Conservation (phyloP, 2,113 vertebrate genomes). For the Ahaetulla prasina region DNA sequence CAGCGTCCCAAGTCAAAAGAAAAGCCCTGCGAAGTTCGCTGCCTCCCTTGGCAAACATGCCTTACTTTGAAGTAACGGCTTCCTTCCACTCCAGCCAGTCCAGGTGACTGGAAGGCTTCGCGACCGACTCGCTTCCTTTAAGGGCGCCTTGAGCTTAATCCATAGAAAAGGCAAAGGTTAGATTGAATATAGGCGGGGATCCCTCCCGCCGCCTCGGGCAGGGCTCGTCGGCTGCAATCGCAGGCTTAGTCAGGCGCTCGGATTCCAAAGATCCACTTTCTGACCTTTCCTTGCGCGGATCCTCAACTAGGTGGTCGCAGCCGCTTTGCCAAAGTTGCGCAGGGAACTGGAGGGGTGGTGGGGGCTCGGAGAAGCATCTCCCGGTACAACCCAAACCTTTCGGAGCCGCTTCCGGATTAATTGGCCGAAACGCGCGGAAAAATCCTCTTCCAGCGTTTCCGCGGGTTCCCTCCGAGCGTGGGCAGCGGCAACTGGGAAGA, state of each 20-base stretch:
- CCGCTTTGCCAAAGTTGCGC: neutral
- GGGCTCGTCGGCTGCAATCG: neutral
- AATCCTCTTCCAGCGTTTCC: accelerated
- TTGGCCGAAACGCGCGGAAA: neutral
- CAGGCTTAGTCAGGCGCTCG: neutral
- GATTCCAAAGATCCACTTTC: neutral
- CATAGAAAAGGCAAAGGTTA: neutral
- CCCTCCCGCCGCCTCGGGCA: too few relatives aligned
- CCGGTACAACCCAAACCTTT: neutral
- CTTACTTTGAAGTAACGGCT: neutral
- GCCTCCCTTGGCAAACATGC: neutral
- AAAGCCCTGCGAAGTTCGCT: neutral
- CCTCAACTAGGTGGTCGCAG: neutral
- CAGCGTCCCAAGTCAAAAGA: neutral
- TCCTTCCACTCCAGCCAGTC: neutral
- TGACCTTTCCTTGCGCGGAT: neutral
- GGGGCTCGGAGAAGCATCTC: neutral
- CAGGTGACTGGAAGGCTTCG: neutral
- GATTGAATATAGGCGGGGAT: neutral
- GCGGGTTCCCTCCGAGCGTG: neutral
- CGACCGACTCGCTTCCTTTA: neutral
- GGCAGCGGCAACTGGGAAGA: neutral
- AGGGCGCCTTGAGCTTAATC: neutral
- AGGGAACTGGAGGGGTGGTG: neutral
- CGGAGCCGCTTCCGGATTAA: too few relatives aligned